Conservation (phyloP, 2,888 invertebrate genomes). For the Cephalotes varians region DNA sequence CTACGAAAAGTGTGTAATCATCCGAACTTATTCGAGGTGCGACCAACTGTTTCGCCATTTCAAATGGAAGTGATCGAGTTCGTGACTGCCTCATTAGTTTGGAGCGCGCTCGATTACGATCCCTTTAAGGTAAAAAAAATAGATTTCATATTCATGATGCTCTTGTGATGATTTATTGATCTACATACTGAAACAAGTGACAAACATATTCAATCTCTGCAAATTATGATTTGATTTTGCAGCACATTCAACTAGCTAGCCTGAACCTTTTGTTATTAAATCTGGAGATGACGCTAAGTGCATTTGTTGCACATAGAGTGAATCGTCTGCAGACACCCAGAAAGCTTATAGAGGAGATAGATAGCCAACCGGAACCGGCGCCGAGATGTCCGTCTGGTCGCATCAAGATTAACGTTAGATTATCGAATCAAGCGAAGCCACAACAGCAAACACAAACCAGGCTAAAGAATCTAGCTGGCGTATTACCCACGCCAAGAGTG, state of each 20-base stretch:
- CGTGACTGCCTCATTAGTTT: constrained; percentile 91
- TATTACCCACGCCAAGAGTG: constrained; percentile 82
- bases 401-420: constrained; percentile 88
- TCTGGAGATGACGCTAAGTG: constrained; percentile 90
- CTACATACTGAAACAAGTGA: neutral
- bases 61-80: constrained; percentile 92
- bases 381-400: constrained; percentile 90
- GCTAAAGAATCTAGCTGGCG: constrained; percentile 81
- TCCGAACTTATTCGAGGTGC: constrained; percentile 98
- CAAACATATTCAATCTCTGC: constrained; percentile 1
- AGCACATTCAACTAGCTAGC: constrained; percentile 89
- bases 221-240: constrained; percentile 72
- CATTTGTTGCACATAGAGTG: constrained; percentile 94
- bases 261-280: constrained; percentile 90
- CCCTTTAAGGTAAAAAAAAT: constrained; percentile 89
- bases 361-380: constrained; percentile 87
- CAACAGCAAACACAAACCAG: constrained; percentile 73
- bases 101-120: constrained; percentile 90
- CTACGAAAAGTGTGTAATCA: constrained; percentile 99
- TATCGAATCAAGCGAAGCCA: constrained; percentile 83
- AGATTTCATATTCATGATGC: neutral
- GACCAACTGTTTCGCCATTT: constrained; percentile 98
- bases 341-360: constrained; percentile 90
- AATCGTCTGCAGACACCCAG: constrained; percentile 91
- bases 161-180: neutral